phyloP scores from a whole-genome alignment of 2,113 vertebrate species.

The Salminus brasiliensis region DNA sequence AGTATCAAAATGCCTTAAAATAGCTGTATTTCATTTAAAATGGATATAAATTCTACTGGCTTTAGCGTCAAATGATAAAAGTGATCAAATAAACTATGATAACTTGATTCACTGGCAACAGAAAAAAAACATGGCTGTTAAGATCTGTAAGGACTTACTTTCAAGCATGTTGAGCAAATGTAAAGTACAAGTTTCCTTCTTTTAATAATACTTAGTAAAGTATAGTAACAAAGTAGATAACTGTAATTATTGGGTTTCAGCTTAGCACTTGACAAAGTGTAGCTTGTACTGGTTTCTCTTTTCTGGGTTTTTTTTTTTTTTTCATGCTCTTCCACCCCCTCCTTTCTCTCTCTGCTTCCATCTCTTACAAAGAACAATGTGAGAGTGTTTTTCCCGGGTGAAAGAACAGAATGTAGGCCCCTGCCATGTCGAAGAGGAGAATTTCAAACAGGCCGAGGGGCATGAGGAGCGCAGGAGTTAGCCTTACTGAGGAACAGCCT shows the following conservation, averaged over 20 bases:
- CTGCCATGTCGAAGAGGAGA: slow-evolving; percentile 45
- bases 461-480: slow-evolving; percentile 34
- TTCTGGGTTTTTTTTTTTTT: neutral
- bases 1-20: no score
- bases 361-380: slow-evolving; percentile 58
- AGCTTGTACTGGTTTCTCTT: slow-evolving; percentile 7
- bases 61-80: no score
- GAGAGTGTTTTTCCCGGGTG: slow-evolving; percentile 51
- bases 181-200: no score
- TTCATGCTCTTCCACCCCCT: neutral
- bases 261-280: neutral
- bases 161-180: no score
- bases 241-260: neutral
- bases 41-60: no score
- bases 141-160: no score
- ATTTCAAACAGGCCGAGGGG: slow-evolving; percentile 58
- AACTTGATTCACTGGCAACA: no score
- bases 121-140: no score
- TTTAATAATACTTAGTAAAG: no score
- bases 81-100: no score
- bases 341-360: slow-evolving; percentile 29
- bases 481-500: slow-evolving; percentile 7
- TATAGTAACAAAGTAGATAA: neutral
- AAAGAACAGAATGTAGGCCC: slow-evolving; percentile 39
- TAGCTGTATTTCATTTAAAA: neutral